phyloP scores from a whole-genome alignment of 2,113 vertebrate species.

The Oxyura jamaicensis region DNA sequence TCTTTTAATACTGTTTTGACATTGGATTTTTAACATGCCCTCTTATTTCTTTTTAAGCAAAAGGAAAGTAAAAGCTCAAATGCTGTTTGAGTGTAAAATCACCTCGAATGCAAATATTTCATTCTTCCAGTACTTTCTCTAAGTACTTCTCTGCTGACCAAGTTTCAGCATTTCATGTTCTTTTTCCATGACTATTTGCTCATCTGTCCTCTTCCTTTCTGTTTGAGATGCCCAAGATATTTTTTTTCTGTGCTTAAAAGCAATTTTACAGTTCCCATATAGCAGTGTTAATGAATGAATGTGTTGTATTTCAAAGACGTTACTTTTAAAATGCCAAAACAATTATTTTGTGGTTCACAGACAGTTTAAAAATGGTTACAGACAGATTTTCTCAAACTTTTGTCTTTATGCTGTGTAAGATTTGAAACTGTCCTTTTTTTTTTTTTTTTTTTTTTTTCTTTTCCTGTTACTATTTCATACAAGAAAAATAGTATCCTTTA shows the following conservation, averaged over 20 bases:
- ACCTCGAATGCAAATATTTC: background rate
- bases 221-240: background rate
- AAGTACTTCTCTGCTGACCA: fast-evolving
- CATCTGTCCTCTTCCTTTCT: background rate
- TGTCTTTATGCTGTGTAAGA: background rate
- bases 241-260: background rate
- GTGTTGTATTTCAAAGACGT: background rate
- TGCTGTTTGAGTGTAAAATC: background rate
- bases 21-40: background rate
- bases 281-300: background rate
- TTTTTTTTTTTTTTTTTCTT: too few relatives aligned
- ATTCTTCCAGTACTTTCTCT: background rate
- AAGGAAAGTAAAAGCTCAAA: background rate
- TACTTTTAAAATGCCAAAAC: background rate
- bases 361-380: background rate
- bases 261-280: background rate
- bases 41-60: background rate
- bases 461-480: background rate
- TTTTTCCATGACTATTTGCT: background rate
- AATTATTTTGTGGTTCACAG: background rate
- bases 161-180: background rate
- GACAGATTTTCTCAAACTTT: background rate
- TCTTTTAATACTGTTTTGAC: background rate
- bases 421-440: background rate
- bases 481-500: background rate